Percentiles rank a stretch among this genome's conserved stretches.
phyloP scores from a whole-genome alignment of 2,797 vertebrate genomes.

The Kryptopterus vitreolus region DNA sequence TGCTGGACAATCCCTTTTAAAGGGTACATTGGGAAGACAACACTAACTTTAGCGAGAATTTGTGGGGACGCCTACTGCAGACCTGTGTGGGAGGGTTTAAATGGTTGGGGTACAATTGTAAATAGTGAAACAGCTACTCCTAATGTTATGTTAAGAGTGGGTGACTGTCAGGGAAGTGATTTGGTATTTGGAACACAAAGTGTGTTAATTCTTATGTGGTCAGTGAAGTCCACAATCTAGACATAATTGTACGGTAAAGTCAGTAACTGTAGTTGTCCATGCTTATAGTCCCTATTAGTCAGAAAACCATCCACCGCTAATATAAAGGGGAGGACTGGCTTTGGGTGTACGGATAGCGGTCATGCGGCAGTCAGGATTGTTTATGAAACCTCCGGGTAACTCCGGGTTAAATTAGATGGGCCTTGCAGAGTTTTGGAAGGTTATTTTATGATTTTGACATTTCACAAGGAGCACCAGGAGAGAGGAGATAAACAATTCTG shows the following conservation, averaged over 20 bases:
- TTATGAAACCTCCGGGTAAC: background rate
- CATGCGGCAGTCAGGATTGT: constrained; percentile 1
- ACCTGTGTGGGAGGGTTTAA: no score
- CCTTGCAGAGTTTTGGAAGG: background rate
- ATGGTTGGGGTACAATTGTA: no score
- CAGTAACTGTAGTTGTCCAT: background rate
- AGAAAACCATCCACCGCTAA: background rate
- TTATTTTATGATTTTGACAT: background rate
- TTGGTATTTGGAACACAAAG: no score
- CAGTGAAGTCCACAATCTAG: no score
- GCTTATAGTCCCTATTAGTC: background rate
- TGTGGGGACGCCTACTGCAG: no score
- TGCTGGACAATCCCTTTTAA: no score
- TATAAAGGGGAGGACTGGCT: background rate
- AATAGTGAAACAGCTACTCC: no score
- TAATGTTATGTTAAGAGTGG: no score
- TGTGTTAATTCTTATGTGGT: no score
- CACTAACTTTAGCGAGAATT: no score
- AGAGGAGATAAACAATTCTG: background rate
- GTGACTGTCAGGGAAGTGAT: no score
- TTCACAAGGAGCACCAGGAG: background rate
- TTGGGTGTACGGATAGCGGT: background rate
- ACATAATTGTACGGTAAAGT: no score
- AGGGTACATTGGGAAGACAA: background rate
- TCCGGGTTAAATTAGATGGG: background rate